Percentiles rank a stretch among this genome's conserved stretches.
These are phyloP conservation scores for Phyllotis vaccarum DNA, from an alignment of 2,797 vertebrate species.

Conservation along the genomic window DNA sequence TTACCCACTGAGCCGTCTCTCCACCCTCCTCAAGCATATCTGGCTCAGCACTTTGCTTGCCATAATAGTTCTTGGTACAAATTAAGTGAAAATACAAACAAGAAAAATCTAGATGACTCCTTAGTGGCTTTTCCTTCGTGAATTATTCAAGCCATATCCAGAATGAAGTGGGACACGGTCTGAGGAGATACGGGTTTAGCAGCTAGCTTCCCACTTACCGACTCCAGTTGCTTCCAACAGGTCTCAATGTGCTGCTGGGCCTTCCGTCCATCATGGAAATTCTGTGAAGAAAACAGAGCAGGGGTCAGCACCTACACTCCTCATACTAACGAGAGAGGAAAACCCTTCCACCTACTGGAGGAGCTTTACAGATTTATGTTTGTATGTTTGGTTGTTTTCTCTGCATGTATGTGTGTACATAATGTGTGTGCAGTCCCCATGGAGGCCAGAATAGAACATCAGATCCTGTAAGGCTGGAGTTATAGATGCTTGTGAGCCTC, in stretches of 20 bases:
- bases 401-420: too few relatives aligned
- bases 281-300: constrained; percentile 85
- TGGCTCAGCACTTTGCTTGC: not conserved
- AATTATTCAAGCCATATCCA: too few relatives aligned
- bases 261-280: constrained; percentile 98
- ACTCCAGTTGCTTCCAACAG: constrained; percentile 98
- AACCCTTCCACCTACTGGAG: not conserved
- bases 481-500: not conserved
- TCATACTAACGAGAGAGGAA: not conserved
- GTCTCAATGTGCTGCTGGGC: constrained; percentile 98
- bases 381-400: too few relatives aligned
- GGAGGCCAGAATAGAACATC: not conserved
- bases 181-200: not conserved
- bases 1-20: not conserved
- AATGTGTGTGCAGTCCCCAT: not conserved
- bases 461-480: not conserved
- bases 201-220: constrained; percentile 89
- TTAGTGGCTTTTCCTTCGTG: not conserved
- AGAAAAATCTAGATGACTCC: not conserved
- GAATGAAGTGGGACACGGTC: not conserved
- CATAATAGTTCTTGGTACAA: not conserved
- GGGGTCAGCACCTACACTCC: not conserved
- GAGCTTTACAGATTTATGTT: not conserved
- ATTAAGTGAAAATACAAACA: not conserved
- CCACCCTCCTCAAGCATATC: not conserved